Evolutionary conservation across 2,113 vertebrate genomes (phyloP), one percentile per base, ranked within the genome.

Genomic region (Buteo buteo): DNA sequence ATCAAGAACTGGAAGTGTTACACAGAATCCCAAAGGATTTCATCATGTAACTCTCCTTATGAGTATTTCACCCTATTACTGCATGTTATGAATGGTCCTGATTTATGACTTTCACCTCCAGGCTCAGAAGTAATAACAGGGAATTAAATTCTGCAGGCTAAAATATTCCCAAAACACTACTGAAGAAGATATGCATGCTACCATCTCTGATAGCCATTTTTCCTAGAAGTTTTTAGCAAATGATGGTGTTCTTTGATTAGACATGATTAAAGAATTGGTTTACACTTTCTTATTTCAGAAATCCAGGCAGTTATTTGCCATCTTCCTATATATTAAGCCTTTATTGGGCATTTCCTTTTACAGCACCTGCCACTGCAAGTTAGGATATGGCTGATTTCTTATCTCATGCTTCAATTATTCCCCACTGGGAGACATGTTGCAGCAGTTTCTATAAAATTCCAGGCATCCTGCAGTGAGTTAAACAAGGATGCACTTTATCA

Each of bases 121-220:
- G 57, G 59, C 84, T 91, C 78, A 80, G 91, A 94, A 93, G 91
- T 94, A 97, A 97, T 96, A 95, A 96, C 74, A 94, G 66, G 45
- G 88, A 94, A 94, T 97, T 95, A 91, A 97, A 94, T 91, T 94
- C 84, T 93, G 58, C 54, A 74, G 89, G 78, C 81, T 91, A 88
- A 87, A 86, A 77, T 95, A 93, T 85, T 95, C 91, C 95, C 94
- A 32, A 85, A 93, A 66, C 78, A 34, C 78, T 64, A 45, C 87
- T 95, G 89, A 95, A 10, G 7, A 94, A 89, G 91, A 73, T 31
- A 91, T 54, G 32, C n/a, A 9, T 87, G 57, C 72, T 69, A 52
- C 78, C 54, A 65, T 78, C 59, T 85, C 62, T 8, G 1, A 76
- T 83, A 72, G 18, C 19, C 11, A 8, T 38, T 79, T 88, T 93